Evolutionary conservation across 2,113 vertebrate genomes (phyloP).

Genomic region (Engraulis encrasicolus): DNA sequence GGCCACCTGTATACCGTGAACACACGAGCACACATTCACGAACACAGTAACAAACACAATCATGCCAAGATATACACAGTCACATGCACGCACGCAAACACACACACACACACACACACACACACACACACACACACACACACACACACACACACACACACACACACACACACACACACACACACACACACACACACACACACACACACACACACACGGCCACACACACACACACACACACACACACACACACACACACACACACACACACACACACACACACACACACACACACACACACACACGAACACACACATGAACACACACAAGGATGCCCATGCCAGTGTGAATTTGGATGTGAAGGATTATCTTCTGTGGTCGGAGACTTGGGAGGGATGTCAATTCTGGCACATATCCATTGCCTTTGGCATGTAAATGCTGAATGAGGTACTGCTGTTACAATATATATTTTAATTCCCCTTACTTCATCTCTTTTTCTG

Average conservation of each 20-base stretch:
- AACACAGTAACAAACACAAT: background rate
- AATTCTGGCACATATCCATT: background rate
- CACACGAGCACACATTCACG: too few species aligned
- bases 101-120: background rate
- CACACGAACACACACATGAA: background rate
- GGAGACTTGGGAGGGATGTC: background rate
- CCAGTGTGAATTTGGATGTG: background rate
- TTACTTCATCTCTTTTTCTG: background rate
- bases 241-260: too few species aligned
- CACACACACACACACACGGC: background rate
- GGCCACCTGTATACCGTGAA: background rate
- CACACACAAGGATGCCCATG: background rate
- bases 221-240: too few species aligned
- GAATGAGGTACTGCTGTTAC: too few species aligned
- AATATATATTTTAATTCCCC: too few species aligned
- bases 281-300: background rate
- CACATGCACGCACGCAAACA: too few species aligned
- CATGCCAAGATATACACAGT: background rate
- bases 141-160: background rate
- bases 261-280: background rate
- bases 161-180: too few species aligned
- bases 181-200: background rate
- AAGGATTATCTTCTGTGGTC: background rate
- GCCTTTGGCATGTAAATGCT: background rate
- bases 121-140: background rate